Evolutionary conservation across 2,113 vertebrate species (phyloP), one percentile per base, ranked within the genome.

Genomic region (Leptocoma aspasia): DNA sequence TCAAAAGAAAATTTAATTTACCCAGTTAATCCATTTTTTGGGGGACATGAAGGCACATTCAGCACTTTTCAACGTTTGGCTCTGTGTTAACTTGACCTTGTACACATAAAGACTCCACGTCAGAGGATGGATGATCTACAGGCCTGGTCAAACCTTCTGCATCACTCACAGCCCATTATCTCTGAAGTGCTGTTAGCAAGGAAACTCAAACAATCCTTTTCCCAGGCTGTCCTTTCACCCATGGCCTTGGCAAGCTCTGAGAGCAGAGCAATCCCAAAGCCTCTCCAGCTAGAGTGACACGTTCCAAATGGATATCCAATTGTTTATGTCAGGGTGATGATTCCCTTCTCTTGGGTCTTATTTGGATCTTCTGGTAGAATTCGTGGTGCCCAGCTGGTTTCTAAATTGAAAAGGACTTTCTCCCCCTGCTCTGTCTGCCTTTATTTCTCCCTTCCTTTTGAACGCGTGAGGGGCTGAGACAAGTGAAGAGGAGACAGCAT

Each of bases 181-280:
- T 90, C 82, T 84, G 72, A 90, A 94, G 77, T 83, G 64, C 47
- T 95, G 50, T 24, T 78, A 88, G 75, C 76, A 56, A 64, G 64
- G 7, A 82, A 96, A 90, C 35, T 73, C 86, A 95, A 91, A 87
- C 70, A 77, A 22, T 72, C 56, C 78, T 64, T 92, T 75, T 69
- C 92, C 65, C 82, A 93, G 87, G 75, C 82, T 72, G 65, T 63
- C 61, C 94, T 95, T 94, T 96, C 89, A 78, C 82, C 71, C 69
- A 4, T 45, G 79, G 41, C 63, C 92, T 90, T 86, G 79, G 89
- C 71, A 81, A 76, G 70, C 81, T 78, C 44, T 10, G 83, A 39
- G 49, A 30, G 73, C 68, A 41, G 68, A 92, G 59, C 22, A n/a
- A 63, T 52, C 68, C 6, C 11, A 76, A 66, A 82, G 28, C 41